These are phyloP conservation scores for Latrodectus geometricus DNA, from an alignment of 1,140 invertebrate genomes.

Conservation along the genomic window DNA sequence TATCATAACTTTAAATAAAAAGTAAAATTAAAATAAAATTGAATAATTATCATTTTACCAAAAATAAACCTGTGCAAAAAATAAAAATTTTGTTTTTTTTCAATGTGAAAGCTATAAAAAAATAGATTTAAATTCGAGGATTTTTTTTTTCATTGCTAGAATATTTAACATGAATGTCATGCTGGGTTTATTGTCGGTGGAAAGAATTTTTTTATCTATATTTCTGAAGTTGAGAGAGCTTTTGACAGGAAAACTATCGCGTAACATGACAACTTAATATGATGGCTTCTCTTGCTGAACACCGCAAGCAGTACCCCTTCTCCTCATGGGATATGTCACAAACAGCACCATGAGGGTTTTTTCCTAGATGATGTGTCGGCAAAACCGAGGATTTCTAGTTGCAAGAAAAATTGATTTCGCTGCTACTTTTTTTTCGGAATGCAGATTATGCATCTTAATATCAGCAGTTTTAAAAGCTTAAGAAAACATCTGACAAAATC, in stretches of 20 bases:
- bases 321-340: conserved; percentile 24
- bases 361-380: conserved; percentile 3
- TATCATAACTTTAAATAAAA: no score
- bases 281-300: conserved; percentile 35
- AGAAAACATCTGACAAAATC: no score
- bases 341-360: conserved; percentile 31
- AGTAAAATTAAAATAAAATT: no score
- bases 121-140: no score
- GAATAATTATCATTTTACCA: no score
- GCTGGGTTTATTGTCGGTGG: no score
- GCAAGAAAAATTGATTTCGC: no score
- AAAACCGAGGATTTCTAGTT: not conserved
- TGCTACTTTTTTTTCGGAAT: not conserved
- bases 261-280: conserved; percentile 49
- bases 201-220: not conserved
- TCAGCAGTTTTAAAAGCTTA: not conserved
- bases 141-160: no score
- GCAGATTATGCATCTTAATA: conserved; percentile 24
- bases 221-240: conserved; percentile 17
- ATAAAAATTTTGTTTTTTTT: no score
- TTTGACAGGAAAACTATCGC: conserved; percentile 52
- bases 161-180: no score
- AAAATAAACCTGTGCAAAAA: no score
- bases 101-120: no score
- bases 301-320: not conserved